These are phyloP conservation scores for Clytia hemisphaerica DNA, from an alignment of 30 jellyfish, hydroid and myxozoan species.

Conservation along the genomic window DNA sequence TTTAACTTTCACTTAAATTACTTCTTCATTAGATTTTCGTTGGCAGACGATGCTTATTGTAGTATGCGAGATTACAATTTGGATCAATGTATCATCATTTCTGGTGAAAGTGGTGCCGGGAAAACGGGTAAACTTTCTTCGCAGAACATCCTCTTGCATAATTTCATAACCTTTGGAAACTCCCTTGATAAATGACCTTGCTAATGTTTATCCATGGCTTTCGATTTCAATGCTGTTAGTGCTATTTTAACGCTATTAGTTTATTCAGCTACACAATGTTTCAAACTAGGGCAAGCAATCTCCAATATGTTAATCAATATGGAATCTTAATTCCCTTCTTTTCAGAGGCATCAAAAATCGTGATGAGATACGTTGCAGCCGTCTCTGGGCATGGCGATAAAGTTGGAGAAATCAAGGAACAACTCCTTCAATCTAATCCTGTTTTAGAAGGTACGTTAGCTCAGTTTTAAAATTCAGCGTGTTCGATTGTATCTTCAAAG, in stretches of 20 bases:
- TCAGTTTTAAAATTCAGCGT: background rate
- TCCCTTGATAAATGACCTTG: no score
- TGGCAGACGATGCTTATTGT: slow-evolving; percentile 97
- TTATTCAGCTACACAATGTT: no score
- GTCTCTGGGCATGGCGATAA: slow-evolving; percentile 92
- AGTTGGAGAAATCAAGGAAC: slow-evolving; percentile 89
- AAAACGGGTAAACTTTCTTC: slow-evolving; percentile 66
- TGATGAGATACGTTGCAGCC: slow-evolving; percentile 95
- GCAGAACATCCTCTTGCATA: background rate
- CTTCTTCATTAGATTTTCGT: slow-evolving; percentile 47
- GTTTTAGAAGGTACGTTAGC: slow-evolving; percentile 75
- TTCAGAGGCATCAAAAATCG: slow-evolving; percentile 98
- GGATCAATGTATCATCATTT: slow-evolving; percentile 89
- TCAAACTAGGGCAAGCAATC: no score
- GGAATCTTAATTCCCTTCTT: no score
- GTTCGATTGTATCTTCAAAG: background rate
- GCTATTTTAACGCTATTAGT: no score
- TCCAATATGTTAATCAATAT: no score
- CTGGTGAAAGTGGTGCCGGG: slow-evolving; percentile 99
- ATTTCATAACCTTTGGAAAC: no score
- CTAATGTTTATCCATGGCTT: no score
- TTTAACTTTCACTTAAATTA: background rate
- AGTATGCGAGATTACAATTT: slow-evolving; percentile 88
- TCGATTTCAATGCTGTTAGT: no score
- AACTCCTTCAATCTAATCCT: slow-evolving; percentile 89